These are phyloP conservation scores for Papilio machaon DNA, from an alignment of 1,140 invertebrate genomes.

Conservation along the genomic window DNA sequence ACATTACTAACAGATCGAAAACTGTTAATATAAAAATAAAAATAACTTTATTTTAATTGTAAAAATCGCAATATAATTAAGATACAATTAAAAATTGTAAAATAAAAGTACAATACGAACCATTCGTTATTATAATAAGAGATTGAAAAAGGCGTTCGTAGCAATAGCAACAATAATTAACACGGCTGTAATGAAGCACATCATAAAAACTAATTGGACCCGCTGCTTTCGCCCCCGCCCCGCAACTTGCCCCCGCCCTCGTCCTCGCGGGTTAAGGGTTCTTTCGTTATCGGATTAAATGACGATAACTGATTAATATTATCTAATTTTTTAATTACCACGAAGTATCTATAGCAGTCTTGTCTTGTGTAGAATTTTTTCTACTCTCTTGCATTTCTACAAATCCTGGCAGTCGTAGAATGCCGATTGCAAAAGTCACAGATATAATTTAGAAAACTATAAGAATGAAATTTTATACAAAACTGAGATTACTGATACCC, in stretches of 20 bases:
- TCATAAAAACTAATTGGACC: conserved; percentile 80
- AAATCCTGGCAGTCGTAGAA: too few species aligned
- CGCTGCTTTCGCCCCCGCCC: conserved; percentile 59
- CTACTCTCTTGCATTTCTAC: not conserved
- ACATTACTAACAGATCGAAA: too few species aligned
- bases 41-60: not conserved
- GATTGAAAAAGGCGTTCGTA: conserved; percentile 73
- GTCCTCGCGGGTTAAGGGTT: conserved; percentile 41
- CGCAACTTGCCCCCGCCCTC: conserved; percentile 52
- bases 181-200: conserved; percentile 78
- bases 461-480: too few species aligned
- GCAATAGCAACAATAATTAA: conserved; percentile 80
- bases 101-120: conserved; percentile 9
- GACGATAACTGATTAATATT: not conserved
- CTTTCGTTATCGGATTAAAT: conserved; percentile 22
- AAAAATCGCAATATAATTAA: conserved; percentile 10
- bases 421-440: too few species aligned
- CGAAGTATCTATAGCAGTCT: not conserved
- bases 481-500: too few species aligned
- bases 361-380: not conserved
- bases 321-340: conserved; percentile 27
- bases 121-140: conserved; percentile 35
- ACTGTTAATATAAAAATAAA: not conserved
- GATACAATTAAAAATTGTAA: conserved; percentile 10
- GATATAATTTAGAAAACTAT: too few species aligned